Base-by-base conservation (phyloP, 2,888 invertebrate species). In the Anorthoa munda region DNA sequence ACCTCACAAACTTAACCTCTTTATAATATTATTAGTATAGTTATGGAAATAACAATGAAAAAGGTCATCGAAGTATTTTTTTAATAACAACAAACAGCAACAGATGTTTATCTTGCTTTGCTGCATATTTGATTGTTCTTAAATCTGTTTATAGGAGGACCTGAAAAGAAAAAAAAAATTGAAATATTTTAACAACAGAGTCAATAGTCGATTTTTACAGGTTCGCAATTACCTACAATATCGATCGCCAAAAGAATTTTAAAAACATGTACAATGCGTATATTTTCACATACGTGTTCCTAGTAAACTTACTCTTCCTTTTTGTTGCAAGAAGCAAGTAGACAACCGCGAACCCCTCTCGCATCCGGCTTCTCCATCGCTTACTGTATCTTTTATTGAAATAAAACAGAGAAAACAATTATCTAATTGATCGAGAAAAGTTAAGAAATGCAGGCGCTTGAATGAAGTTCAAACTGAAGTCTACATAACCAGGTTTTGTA, bases 351-450 rank as follows among this genome's bases (percentile, higher is more conserved):
- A 12, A 15, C 69, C 78, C 70, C 70, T 77, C 21, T 77, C 26
- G 21, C 73, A 73, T 2, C 78, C 78, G 0, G 39, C 18, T 15
- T 56, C 15, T 15, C 55, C 73, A 50, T 77, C 69, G 26, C 9
- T 56, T 4, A 78, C 50, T 77, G 68, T 39, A 26, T 56, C 18
- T 56, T 56, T 56, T 18, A 18, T 78, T 73, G 21, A 69, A 77
- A 73, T n/a, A 31, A 68, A 74, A 46, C 2, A 2, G 0, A 15
- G 12, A 15, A 50, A 76, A 9, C 0, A 13, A 46, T 3, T 18
- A 0, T 53, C 26, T 12, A 11, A 56, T 31, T 31, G 2, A 3
- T 31, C 4, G 26, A 31, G 26, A 31, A 31, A 31, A 4, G 4
- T 31, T 31, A 31, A 31, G 26, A 4, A 31, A 31, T 31, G 26